These are phyloP conservation scores for Aspidiotus destructor DNA, from an alignment of 2,888 invertebrate species.

Conservation along the genomic window DNA sequence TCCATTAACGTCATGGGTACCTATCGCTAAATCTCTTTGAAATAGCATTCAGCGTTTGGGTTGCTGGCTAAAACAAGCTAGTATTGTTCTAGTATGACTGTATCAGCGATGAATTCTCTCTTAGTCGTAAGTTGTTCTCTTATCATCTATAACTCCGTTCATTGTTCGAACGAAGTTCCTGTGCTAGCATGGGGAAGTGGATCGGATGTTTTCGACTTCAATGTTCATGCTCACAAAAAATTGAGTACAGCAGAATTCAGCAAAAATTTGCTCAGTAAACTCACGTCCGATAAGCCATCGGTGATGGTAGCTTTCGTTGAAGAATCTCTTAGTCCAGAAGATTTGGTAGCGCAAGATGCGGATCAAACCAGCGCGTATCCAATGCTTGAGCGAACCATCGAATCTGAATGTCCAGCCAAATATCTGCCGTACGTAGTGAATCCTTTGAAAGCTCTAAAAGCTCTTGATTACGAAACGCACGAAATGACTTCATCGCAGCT, in stretches of 20 bases:
- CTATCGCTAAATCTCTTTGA: no score
- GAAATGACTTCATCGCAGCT: not conserved
- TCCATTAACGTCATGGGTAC: no score
- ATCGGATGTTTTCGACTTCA: not conserved
- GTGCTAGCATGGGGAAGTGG: constrained; percentile 4
- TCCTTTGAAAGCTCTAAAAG: not conserved
- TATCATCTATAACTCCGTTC: not conserved
- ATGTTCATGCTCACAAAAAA: not conserved
- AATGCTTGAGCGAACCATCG: not conserved
- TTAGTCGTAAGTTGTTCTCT: not conserved
- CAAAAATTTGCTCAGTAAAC: not conserved
- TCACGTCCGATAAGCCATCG: not conserved
- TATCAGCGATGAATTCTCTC: not conserved
- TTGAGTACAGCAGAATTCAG: not conserved
- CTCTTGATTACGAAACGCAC: not conserved
- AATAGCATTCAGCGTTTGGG: no score
- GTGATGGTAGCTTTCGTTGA: not conserved
- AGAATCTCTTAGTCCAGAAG: not conserved
- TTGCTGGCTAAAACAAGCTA: no score
- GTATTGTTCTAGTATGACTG: no score
- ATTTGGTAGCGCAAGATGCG: constrained; percentile 2
- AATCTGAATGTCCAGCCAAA: not conserved
- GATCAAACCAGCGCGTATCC: not conserved
- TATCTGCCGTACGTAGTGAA: not conserved
- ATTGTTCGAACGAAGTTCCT: not conserved